Conservation (phyloP, 2,888 invertebrate genomes). For the Chydorus sphaericus region DNA sequence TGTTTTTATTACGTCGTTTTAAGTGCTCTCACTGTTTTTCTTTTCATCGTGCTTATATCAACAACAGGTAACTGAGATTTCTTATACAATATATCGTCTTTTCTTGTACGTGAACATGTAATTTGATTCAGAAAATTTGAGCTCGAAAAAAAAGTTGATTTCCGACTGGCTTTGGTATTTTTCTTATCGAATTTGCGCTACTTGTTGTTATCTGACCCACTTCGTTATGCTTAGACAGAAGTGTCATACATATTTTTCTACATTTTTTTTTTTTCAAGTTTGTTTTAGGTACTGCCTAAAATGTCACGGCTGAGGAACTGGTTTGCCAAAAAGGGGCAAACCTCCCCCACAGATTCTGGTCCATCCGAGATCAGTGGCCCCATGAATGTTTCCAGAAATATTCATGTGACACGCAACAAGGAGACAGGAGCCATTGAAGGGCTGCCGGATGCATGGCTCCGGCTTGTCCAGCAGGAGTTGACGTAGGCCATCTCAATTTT, state of each 20-base stretch:
- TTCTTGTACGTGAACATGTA: no score
- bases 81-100: no score
- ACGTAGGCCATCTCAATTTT: slow-evolving; percentile 33
- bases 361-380: slow-evolving; percentile 54
- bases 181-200: no score
- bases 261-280: background rate
- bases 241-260: background rate
- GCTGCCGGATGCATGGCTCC: slow-evolving; percentile 66
- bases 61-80: no score
- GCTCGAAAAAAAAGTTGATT: no score
- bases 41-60: no score
- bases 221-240: no score
- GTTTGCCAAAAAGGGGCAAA: background rate
- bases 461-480: slow-evolving; percentile 64
- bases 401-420: slow-evolving; percentile 78
- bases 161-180: no score
- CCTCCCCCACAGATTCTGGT: slow-evolving; percentile 1
- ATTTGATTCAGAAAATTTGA: no score
- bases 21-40: no score
- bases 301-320: slow-evolving; percentile 5
- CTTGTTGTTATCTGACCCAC: no score
- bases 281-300: background rate
- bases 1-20: no score
- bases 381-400: slow-evolving; percentile 67
- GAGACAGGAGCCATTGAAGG: slow-evolving; percentile 72